These are phyloP conservation scores for Drosophila mulleri DNA, from an alignment of 2,888 invertebrate genomes.

Conservation along the genomic window DNA sequence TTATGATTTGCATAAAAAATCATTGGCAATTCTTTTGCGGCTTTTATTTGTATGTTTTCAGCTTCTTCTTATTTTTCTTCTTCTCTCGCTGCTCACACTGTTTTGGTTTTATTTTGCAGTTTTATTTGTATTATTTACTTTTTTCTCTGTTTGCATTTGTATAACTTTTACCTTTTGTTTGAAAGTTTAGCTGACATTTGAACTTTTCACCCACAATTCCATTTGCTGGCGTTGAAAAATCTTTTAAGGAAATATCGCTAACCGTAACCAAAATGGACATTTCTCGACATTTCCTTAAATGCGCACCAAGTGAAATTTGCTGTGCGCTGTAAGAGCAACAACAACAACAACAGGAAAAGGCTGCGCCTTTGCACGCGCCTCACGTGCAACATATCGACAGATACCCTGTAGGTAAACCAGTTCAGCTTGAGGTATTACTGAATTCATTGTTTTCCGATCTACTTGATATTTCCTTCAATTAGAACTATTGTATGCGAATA, in stretches of 20 bases:
- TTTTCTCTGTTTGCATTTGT: conserved; percentile 21
- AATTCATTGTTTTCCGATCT: neutral
- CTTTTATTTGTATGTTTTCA: conserved; percentile 49
- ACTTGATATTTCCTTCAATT: no score
- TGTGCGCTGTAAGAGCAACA: conserved; percentile 11
- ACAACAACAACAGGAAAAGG: conserved; percentile 39
- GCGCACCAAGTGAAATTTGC: conserved; percentile 76
- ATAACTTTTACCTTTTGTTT: conserved; percentile 79
- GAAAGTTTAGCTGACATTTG: conserved; percentile 75
- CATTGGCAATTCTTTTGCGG: conserved; percentile 70
- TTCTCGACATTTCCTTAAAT: conserved; percentile 82
- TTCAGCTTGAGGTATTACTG: neutral
- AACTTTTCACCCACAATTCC: conserved; percentile 83
- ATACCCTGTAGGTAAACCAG: conserved; percentile 33
- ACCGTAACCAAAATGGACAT: conserved; percentile 77
- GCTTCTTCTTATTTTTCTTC: conserved; percentile 10
- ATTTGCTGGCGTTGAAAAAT: conserved; percentile 60
- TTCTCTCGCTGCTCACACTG: conserved; percentile 42
- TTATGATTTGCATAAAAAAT: conserved; percentile 82
- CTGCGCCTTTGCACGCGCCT: conserved; percentile 71
- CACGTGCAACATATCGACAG: conserved; percentile 49
- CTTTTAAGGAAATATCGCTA: conserved; percentile 72
- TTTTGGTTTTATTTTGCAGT: conserved; percentile 14
- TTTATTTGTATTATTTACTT: neutral
- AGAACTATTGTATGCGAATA: no score